These are phyloP conservation scores for Ceratitis capitata DNA, from an alignment of 1,140 invertebrate species.

Conservation along the genomic window DNA sequence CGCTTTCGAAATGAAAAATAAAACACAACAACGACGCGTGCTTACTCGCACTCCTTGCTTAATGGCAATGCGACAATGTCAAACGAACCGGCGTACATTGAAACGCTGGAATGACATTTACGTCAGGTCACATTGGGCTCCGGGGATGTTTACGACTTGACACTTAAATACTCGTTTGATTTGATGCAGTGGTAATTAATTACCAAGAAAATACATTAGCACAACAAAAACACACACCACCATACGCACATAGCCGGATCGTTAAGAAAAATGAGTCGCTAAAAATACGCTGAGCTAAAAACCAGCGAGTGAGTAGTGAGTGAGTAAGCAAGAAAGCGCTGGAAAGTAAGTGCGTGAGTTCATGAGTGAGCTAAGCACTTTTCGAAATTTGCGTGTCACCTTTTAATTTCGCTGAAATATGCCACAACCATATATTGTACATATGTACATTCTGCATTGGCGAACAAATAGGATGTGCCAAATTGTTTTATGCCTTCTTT, in stretches of 20 bases:
- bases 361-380: not conserved
- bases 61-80: not conserved
- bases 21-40: not conserved
- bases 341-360: no score
- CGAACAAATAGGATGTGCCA: no score
- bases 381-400: not conserved
- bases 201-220: not conserved
- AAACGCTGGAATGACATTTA: not conserved
- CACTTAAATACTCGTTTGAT: constrained; percentile 4
- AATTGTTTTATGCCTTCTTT: no score
- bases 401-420: not conserved
- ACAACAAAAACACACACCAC: not conserved
- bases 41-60: not conserved
- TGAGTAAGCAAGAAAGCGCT: no score
- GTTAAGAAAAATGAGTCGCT: not conserved
- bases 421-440: not conserved
- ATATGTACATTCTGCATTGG: no score
- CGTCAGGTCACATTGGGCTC: not conserved
- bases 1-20: not conserved
- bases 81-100: no score
- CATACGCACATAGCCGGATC: not conserved
- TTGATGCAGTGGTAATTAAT: constrained; percentile 34
- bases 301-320: not conserved
- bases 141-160: not conserved
- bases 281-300: no score